These are phyloP conservation scores for Pempheris klunzingeri DNA, from an alignment of 2,797 vertebrate species.

Conservation along the genomic window DNA sequence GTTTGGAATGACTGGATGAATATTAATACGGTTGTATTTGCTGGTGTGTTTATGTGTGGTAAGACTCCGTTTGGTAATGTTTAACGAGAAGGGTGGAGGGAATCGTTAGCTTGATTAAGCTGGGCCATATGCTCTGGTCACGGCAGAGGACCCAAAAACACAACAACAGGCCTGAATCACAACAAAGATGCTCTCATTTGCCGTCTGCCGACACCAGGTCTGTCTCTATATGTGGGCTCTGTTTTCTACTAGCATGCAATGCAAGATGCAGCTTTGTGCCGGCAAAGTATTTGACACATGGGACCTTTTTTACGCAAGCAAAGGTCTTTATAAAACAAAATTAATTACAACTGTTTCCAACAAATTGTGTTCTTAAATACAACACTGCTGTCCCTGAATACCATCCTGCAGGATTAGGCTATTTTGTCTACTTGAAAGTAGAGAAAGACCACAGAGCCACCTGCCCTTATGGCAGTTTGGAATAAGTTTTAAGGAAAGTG, in stretches of 20 bases:
- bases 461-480: neutral
- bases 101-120: constrained; percentile 80
- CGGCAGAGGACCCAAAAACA: constrained; percentile 65
- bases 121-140: constrained; percentile 73
- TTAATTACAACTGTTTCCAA: neutral
- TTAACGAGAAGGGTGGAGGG: constrained; percentile 68
- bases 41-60: constrained; percentile 33
- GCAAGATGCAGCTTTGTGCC: constrained; percentile 27
- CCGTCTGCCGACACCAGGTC: constrained; percentile 63
- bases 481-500: neutral
- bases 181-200: constrained; percentile 76
- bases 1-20: constrained; percentile 33
- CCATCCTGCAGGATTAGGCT: too few relatives aligned
- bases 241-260: constrained; percentile 15
- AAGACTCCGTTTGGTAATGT: constrained; percentile 44
- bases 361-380: neutral
- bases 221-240: constrained; percentile 24
- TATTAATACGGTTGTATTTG: constrained; percentile 52
- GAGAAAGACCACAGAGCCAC: neutral
- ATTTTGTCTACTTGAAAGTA: neutral
- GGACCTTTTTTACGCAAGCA: too few relatives aligned
- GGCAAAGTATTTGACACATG: constrained; percentile 8
- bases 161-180: constrained; percentile 72
- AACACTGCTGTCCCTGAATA: neutral
- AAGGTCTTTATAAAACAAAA: too few relatives aligned